Conservation (phyloP, 2,888 invertebrate genomes). For the Ochlodes sylvanus region DNA sequence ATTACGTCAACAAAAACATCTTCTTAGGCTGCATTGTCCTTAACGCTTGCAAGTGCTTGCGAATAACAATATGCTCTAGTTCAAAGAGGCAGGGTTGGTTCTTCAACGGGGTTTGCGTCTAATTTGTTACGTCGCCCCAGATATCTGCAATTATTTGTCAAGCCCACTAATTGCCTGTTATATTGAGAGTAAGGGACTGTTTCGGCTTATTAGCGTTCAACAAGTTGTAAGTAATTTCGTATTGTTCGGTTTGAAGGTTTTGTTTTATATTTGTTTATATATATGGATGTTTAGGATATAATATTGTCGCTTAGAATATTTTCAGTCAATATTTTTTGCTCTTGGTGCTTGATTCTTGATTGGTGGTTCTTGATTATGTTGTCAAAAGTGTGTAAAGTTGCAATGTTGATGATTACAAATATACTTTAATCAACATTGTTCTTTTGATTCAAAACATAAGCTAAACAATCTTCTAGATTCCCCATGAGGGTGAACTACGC, state of each 20-base stretch:
- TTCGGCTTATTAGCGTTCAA: constrained; percentile 62
- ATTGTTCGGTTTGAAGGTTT: constrained; percentile 11
- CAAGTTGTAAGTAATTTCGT: constrained; percentile 48
- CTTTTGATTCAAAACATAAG: too few species aligned
- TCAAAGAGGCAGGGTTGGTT: constrained; percentile 36
- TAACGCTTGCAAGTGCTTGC: constrained; percentile 45
- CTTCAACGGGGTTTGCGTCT: constrained; percentile 41
- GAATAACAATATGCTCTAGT: constrained; percentile 28
- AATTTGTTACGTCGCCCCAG: constrained; percentile 55
- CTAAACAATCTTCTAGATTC: too few species aligned
- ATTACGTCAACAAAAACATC: constrained; percentile 71
- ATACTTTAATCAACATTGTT: too few species aligned
- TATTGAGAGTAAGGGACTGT: constrained; percentile 56
- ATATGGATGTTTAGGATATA: too few species aligned
- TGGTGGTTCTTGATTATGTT: too few species aligned
- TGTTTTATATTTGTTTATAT: not conserved
- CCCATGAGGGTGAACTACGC: not conserved
- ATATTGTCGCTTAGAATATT: too few species aligned
- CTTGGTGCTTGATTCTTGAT: too few species aligned
- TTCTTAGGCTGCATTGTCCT: constrained; percentile 65
- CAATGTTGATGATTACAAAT: too few species aligned
- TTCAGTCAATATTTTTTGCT: too few species aligned
- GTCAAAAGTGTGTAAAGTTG: too few species aligned
- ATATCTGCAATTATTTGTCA: constrained; percentile 70
- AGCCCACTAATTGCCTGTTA: constrained; percentile 72